Base-by-base conservation (phyloP, 2,797 vertebrate genomes). In the Clamator glandarius region DNA sequence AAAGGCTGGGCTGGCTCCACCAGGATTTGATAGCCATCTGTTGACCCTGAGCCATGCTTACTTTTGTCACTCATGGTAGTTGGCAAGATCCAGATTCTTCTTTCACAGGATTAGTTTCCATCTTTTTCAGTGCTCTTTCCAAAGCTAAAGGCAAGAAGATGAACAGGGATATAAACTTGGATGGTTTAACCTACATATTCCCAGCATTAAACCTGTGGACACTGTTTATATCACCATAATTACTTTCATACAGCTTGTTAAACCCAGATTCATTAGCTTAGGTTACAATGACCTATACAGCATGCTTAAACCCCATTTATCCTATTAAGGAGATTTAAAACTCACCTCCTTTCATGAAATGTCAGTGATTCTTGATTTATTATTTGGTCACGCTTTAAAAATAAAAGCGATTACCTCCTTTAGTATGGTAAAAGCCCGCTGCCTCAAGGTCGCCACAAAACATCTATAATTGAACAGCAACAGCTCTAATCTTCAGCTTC, bases 261-360 rank as follows among this genome's bases (percentile, higher is more conserved):
- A 94, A 89, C 69, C 46, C 83, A 78, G 81, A 93, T 90, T 96
- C 87, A 90, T 92, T 88, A 94, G 66, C 67, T 91, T 58, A 84
- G 95, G 93, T 97, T 96, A 93, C 86, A 41, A 28, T 73, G 93
- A 96, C 96, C 96, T 89, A 77, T 51, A 85, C 77, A 94, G 73
- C 63, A 44, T 58, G 80, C 84, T 93, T 95, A 92, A 94, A 97
- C 85, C 50, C 79, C 84, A 95, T 93, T 96, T 96, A 96, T 93
- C 84, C 81, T 89, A 82, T 91, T 88, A 86, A 89, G 87, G 77
- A 83, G 92, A 93, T 94, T 93, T 87, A 93, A 84, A 93, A 81
- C 74, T 90, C 21, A 1, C 79, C 92, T 95, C 67, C 85, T 92
- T 84, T 93, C 90, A 94, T 25, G 77, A 93, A 55, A 62, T 33